Percentiles rank a stretch among this genome's conserved stretches.
phyloP scores from a whole-genome alignment of 2,797 vertebrate genomes.

The Botia almorhae region DNA sequence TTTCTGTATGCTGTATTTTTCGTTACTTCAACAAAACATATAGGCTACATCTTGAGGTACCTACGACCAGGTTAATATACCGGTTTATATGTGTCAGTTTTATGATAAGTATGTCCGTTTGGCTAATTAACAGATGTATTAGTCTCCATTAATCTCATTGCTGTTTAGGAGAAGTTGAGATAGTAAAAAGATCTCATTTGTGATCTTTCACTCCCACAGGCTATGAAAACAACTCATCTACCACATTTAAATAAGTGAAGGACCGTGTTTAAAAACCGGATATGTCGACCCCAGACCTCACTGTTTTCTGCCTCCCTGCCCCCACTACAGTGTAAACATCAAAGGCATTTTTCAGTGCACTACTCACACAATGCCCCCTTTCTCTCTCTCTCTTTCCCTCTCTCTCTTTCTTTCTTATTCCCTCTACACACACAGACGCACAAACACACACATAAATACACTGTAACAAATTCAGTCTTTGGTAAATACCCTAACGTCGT shows the following conservation, averaged over 20 bases:
- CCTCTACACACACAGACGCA: background rate
- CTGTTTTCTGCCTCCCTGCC: slow-evolving; percentile 27
- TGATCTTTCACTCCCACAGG: slow-evolving; percentile 4
- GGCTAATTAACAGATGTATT: background rate
- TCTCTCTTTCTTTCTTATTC: too few relatives aligned
- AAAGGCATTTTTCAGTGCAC: slow-evolving; percentile 54
- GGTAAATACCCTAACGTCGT: slow-evolving; percentile 63
- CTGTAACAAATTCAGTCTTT: slow-evolving; percentile 54
- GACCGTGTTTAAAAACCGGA: slow-evolving; percentile 27
- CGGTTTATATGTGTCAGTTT: background rate
- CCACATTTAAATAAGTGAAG: slow-evolving; percentile 20
- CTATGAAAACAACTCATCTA: slow-evolving; percentile 4
- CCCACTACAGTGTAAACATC: slow-evolving; percentile 53
- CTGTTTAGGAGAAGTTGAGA: background rate
- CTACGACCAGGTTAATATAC: background rate
- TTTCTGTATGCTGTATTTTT: too few relatives aligned
- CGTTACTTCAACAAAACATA: too few relatives aligned
- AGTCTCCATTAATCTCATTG: too few relatives aligned
- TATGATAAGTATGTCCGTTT: background rate
- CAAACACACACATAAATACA: slow-evolving; percentile 19
- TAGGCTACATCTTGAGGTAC: too few relatives aligned
- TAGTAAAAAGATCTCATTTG: background rate
- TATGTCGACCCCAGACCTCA: slow-evolving; percentile 30
- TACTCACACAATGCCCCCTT: slow-evolving; percentile 41
- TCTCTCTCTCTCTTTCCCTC: slow-evolving; percentile 25